These are phyloP conservation scores for Platyura marginata DNA, from an alignment of 1,140 invertebrate species.

Conservation along the genomic window DNA sequence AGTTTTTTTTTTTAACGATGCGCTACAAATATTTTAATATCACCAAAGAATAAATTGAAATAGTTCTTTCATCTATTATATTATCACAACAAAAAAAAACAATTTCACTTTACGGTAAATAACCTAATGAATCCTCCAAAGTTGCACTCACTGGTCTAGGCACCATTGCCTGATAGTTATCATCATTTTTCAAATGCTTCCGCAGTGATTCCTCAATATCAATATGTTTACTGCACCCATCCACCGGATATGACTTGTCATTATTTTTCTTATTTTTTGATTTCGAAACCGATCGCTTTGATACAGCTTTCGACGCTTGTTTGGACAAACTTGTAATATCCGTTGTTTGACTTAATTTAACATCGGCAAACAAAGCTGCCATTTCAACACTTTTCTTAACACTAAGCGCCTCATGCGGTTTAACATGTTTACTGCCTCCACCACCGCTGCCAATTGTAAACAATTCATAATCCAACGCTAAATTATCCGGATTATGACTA, in stretches of 20 bases:
- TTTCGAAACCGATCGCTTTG: constrained; percentile 4
- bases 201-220: constrained; percentile 9
- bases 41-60: no score
- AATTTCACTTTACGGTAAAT: constrained; percentile 26
- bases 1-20: no score
- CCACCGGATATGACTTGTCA: background rate
- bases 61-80: no score
- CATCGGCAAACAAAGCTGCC: constrained; percentile 62
- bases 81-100: no score
- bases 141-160: constrained; percentile 19
- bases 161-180: constrained; percentile 8
- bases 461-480: constrained; percentile 51
- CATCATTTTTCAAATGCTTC: constrained; percentile 8
- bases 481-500: constrained; percentile 31
- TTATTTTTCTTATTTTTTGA: background rate
- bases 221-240: constrained; percentile 6
- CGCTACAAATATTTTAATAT: no score
- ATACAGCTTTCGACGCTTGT: background rate
- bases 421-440: constrained; percentile 14
- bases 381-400: constrained; percentile 79
- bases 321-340: constrained; percentile 7
- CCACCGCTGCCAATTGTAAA: constrained; percentile 28
- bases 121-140: constrained; percentile 24
- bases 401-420: constrained; percentile 50
- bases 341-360: constrained; percentile 26